Conservation (phyloP, 2,113 vertebrate species). For the Myocastor coypus region DNA sequence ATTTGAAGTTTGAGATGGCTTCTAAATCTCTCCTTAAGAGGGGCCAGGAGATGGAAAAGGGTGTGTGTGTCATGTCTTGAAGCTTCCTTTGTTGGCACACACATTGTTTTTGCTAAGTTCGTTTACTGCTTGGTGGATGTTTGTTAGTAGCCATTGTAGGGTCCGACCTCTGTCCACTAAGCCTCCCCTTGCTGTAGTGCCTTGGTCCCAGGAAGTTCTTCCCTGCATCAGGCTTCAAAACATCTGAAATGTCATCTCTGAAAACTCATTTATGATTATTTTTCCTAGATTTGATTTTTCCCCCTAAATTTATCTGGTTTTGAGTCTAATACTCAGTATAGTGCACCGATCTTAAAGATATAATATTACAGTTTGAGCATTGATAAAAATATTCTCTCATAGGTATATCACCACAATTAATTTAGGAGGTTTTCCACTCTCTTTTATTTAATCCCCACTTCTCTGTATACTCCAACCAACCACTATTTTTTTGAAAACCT, state of each 20-base stretch:
- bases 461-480: neutral
- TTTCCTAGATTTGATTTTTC: neutral
- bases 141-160: neutral
- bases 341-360: neutral
- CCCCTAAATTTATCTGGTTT: neutral
- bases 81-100: slow-evolving; percentile 8
- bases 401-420: neutral
- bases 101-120: slow-evolving; percentile 14
- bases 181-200: neutral
- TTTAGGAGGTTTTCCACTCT: neutral
- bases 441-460: neutral
- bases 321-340: neutral
- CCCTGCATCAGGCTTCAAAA: neutral
- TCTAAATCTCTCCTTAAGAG: neutral
- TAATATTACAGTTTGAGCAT: neutral
- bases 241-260: neutral
- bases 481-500: neutral
- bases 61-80: neutral
- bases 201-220: neutral
- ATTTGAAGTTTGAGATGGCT: neutral
- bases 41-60: neutral
- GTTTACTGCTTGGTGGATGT: neutral
- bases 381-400: slow-evolving; percentile 37
- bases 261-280: neutral
- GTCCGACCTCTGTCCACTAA: fast-evolving